Evolutionary conservation across 2,888 invertebrate genomes (phyloP).

Genomic region (Ectropis crepuscularia): DNA sequence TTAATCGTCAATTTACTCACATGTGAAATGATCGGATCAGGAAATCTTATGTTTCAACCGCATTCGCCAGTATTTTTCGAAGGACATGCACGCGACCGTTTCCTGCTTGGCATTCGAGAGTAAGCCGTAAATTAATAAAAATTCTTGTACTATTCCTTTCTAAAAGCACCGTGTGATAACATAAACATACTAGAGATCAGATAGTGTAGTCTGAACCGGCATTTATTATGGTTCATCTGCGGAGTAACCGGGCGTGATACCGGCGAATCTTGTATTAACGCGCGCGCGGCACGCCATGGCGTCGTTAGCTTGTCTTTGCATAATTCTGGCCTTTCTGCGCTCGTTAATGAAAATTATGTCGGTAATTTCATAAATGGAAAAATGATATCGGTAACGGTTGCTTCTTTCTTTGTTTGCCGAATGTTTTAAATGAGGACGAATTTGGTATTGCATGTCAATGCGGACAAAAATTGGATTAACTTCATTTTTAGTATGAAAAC

Average conservation of each 20-base stretch:
- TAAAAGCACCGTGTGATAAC: not conserved
- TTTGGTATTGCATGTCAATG: not conserved
- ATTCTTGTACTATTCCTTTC: not conserved
- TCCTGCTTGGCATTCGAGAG: too few species aligned
- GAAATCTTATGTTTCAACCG: too few species aligned
- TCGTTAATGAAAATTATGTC: slow-evolving; percentile 13
- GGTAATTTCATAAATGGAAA: not conserved
- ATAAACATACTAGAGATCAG: not conserved
- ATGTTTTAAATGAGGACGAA: not conserved
- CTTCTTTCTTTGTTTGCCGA: not conserved
- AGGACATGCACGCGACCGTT: too few species aligned
- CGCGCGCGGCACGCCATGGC: slow-evolving; percentile 18
- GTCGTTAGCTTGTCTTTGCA: slow-evolving; percentile 22
- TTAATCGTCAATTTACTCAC: too few species aligned
- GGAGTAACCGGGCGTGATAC: slow-evolving; percentile 11
- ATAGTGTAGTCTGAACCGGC: not conserved
- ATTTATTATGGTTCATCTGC: not conserved
- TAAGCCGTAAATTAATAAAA: not conserved
- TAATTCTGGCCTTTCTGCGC: slow-evolving; percentile 18
- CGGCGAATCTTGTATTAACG: slow-evolving; percentile 19
- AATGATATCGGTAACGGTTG: slow-evolving; percentile 4
- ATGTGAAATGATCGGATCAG: too few species aligned
- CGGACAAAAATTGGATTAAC: not conserved
- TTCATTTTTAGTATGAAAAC: too few species aligned
- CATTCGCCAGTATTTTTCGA: too few species aligned